Evolutionary conservation across 2,113 vertebrate species (phyloP).

Genomic region (Dasypus novemcinctus): DNA sequence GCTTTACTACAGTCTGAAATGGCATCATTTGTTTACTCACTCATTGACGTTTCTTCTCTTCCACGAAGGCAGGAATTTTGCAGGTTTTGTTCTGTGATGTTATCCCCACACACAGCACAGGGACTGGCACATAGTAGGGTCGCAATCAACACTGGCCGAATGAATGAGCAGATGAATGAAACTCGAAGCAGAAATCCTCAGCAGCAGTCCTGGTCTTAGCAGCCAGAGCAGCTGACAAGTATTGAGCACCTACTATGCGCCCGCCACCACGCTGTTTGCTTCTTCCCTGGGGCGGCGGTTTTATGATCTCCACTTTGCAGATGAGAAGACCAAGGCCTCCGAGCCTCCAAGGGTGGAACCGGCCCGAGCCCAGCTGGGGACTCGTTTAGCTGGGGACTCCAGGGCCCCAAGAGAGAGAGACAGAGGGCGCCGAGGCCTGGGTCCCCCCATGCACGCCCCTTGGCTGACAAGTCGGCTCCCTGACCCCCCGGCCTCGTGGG

Average conservation of each 20-base stretch:
- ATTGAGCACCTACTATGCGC: no score
- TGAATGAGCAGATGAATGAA: no score
- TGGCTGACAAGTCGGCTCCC: not conserved
- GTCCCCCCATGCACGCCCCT: no score
- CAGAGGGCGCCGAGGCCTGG: not conserved
- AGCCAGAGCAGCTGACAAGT: not conserved
- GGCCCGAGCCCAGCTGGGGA: not conserved
- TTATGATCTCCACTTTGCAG: not conserved
- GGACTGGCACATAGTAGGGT: not conserved
- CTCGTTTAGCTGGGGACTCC: not conserved
- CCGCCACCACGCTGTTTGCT: accelerated
- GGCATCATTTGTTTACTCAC: not conserved
- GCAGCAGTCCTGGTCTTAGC: accelerated
- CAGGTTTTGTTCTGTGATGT: not conserved
- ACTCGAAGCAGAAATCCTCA: accelerated
- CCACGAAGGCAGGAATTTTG: not conserved
- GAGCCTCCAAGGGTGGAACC: not conserved
- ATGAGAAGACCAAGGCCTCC: not conserved
- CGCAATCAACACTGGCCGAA: not conserved
- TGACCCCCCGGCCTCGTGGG: not conserved
- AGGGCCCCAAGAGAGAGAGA: not conserved
- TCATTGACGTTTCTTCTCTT: not conserved
- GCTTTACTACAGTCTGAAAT: accelerated
- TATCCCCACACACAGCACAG: not conserved
- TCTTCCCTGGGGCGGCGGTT: accelerated